Base-by-base conservation (phyloP, 2,797 vertebrate species). In the Ara ararauna region DNA sequence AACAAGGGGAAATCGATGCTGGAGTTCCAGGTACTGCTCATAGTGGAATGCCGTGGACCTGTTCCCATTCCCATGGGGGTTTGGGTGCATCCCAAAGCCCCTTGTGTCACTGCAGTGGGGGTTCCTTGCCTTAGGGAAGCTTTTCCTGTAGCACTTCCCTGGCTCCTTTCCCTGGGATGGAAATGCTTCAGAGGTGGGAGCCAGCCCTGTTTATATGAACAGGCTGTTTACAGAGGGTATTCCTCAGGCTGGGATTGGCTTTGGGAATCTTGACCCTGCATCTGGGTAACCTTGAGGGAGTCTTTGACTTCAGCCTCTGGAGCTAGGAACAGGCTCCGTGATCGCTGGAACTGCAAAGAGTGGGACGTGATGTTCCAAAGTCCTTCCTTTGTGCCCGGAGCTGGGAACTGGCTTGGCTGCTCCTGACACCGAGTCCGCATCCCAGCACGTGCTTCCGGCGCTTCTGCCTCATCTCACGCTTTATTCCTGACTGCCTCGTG, bases 1-100 rank as follows among this genome's bases (percentile, higher is more conserved):
- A 99, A 99, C 97, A 99, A 99, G 97, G 99, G 99, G n/a, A 99
- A 99, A 92, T 99, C 99, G 26, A 99, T 99, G 99, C 97, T 99
- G 95, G 99, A 99, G 94, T 99, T 99, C 97, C 99, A 99, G 99
- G 99, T 99, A 94, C 26, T 4, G 7, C 34, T 36, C 15, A 8
- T 11, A 16, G 15, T 11, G 56, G 34, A 60, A 60, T 60, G 23
- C 56, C 10, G 7, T 36, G 34, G n/a, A 60, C 26, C n/a, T 5
- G 7, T 11, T 36, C n/a, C 56, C 15, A 7, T 34, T 34, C n/a
- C 56, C 15, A 23, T 34, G n/a, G 56, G 54, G 56, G n/a, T 23
- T 58, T 36, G 23, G 15, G 23, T 36, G 56, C n/a, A 24, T 60
- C 56, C n/a, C 56, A 24, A 26, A 60, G 56, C n/a, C n/a, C n/a